Percentiles rank a stretch among this genome's conserved stretches.
Evolutionary conservation across 2,113 vertebrate species (phyloP).

Genomic region (Dolichallabes microphthalmus): DNA sequence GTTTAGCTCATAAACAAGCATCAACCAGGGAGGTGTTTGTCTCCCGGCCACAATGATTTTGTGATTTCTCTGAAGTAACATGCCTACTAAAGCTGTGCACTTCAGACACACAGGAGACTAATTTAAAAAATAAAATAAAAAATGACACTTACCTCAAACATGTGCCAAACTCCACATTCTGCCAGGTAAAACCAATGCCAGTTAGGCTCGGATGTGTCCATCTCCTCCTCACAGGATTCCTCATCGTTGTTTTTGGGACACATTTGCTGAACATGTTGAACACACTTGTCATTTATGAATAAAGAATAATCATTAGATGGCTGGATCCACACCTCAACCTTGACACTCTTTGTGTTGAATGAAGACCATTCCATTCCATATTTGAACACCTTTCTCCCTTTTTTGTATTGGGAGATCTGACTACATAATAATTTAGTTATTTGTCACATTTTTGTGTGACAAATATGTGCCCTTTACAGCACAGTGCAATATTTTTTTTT

Average conservation of each 20-base stretch:
- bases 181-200: constrained; percentile 98
- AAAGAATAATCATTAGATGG: background rate
- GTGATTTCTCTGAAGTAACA: background rate
- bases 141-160: constrained; percentile 84
- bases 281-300: constrained; percentile 29
- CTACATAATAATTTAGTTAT: no score
- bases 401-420: no score
- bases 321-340: background rate
- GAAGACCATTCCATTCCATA: no score
- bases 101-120: background rate
- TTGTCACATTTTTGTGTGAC: no score
- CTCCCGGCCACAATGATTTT: background rate
- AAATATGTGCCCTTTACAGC: no score
- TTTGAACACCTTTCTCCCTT: no score
- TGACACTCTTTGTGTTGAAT: background rate
- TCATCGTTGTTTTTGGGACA: constrained; percentile 67
- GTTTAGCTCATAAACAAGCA: background rate
- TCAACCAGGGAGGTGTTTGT: background rate
- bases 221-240: constrained; percentile 78
- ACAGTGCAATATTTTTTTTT: no score
- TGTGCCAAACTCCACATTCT: constrained; percentile 96
- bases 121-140: background rate
- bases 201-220: constrained; percentile 90
- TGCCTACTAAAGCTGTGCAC: background rate
- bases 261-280: constrained; percentile 50